These are phyloP conservation scores for Cryptoleucopteryx plumbea DNA, from an alignment of 2,113 vertebrate species.

Conservation along the genomic window DNA sequence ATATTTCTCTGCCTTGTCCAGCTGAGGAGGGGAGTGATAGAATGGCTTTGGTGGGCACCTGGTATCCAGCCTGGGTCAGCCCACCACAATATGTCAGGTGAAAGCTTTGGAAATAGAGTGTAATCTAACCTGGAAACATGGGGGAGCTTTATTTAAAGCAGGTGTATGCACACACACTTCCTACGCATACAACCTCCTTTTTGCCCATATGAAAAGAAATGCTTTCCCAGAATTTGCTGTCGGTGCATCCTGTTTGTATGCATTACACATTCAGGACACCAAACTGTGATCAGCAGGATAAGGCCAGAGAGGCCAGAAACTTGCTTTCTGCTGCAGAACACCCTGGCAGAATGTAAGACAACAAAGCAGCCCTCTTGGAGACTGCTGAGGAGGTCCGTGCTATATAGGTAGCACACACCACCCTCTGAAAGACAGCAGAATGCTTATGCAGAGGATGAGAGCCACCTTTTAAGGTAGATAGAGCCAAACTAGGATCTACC, in stretches of 20 bases:
- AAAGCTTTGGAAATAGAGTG: background rate
- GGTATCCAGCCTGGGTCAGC: too few species aligned
- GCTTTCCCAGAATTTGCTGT: background rate
- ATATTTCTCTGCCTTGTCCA: too few species aligned
- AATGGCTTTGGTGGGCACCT: too few species aligned
- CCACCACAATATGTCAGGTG: background rate
- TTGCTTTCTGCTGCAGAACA: background rate
- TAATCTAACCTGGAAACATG: background rate
- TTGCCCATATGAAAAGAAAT: background rate
- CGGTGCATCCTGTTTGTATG: accelerated
- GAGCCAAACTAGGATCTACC: background rate
- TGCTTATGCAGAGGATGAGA: background rate
- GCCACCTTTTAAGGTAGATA: background rate
- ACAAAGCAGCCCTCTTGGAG: background rate
- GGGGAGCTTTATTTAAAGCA: background rate
- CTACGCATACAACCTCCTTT: background rate
- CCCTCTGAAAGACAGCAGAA: background rate
- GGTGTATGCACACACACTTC: background rate
- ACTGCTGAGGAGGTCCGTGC: background rate
- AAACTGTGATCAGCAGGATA: background rate
- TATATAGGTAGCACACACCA: background rate
- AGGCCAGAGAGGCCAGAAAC: background rate
- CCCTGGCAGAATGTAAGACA: background rate
- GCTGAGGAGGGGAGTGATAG: too few species aligned
- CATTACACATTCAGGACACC: background rate